phyloP scores from a whole-genome alignment of 2,797 vertebrate species.

The Podargus strigoides region DNA sequence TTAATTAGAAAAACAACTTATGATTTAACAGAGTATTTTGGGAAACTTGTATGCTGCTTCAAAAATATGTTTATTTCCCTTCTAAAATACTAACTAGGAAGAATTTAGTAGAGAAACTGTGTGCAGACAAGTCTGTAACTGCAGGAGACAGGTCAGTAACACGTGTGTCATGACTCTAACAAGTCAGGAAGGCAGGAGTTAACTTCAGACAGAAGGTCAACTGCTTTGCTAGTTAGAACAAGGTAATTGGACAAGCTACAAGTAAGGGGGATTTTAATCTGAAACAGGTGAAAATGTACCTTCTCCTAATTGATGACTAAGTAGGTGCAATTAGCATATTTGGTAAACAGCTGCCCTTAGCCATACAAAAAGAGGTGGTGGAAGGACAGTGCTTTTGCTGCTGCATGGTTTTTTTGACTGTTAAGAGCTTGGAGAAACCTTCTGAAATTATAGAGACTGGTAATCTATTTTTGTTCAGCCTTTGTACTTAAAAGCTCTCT shows the following conservation, averaged over 20 bases:
- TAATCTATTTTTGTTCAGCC: neutral
- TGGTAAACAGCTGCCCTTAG: neutral
- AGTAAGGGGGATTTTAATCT: neutral
- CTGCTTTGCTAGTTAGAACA: neutral
- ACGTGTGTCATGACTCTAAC: accelerated
- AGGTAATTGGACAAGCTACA: neutral
- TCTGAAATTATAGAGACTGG: neutral
- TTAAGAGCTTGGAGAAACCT: neutral
- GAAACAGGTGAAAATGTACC: slow-evolving; percentile 52
- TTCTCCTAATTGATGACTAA: slow-evolving; percentile 49
- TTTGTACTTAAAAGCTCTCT: neutral
- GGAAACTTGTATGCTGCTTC: neutral
- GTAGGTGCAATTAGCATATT: slow-evolving; percentile 24
- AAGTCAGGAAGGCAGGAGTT: neutral
- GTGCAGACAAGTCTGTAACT: neutral
- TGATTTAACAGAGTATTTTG: neutral
- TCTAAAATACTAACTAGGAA: neutral
- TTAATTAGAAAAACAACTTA: neutral
- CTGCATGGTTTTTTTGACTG: neutral
- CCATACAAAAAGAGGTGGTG: neutral
- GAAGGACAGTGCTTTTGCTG: accelerated
- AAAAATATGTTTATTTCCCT: neutral
- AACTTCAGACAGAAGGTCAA: neutral
- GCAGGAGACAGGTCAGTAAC: neutral
- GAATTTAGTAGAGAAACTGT: neutral